A percentile compares a stretch with the other conserved stretches of the same genome.
phyloP scores from a whole-genome alignment of 2,888 invertebrate species.

The Cephus pulcher region DNA sequence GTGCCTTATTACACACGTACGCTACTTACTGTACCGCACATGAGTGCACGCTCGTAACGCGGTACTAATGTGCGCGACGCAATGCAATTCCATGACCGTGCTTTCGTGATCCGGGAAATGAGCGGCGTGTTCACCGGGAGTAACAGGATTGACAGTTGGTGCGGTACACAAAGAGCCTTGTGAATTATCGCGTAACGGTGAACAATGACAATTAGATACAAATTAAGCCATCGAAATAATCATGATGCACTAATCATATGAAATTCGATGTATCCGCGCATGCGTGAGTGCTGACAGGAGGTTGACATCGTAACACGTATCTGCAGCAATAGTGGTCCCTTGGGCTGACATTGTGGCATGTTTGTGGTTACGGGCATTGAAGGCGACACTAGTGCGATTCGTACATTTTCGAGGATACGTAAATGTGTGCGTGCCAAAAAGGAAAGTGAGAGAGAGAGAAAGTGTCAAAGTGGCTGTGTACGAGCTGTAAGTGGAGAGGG shows the following conservation, averaged over 20 bases:
- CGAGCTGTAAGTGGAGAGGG: constrained; percentile 12
- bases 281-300: background rate
- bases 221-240: background rate
- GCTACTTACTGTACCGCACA: constrained; percentile 28
- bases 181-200: background rate
- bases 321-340: background rate
- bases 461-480: background rate
- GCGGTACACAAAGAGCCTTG: background rate
- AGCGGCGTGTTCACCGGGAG: background rate
- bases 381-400: background rate
- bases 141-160: background rate
- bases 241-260: background rate
- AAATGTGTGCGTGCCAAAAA: background rate
- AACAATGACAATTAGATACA: background rate
- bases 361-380: background rate
- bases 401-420: background rate
- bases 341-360: background rate
- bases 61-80: constrained; percentile 17
- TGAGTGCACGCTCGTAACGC: constrained; percentile 23
- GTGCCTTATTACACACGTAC: constrained; percentile 51
- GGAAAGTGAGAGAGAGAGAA: constrained; percentile 14
- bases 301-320: background rate
- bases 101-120: background rate
- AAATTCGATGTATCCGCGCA: background rate
- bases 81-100: constrained; percentile 7